Evolutionary conservation across 2,888 invertebrate species (phyloP).

Genomic region (Phaedon cochleariae): DNA sequence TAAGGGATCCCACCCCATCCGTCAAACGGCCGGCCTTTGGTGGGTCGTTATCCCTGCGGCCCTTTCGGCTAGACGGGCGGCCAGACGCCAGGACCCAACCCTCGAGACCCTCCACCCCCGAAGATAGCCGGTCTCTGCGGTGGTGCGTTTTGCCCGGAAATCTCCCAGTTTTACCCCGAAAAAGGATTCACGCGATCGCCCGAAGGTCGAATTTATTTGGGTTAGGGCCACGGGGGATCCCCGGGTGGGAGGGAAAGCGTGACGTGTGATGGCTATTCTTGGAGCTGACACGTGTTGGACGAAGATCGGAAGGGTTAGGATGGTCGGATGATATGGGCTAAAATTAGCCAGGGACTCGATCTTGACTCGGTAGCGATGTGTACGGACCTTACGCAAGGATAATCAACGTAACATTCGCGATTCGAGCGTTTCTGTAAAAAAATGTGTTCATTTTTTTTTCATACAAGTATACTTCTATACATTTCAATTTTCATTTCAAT

Average conservation of each 20-base stretch:
- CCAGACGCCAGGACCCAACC: slow-evolving; percentile 48
- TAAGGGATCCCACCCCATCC: slow-evolving; percentile 50
- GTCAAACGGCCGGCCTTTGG: slow-evolving; percentile 40
- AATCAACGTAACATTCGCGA: no score
- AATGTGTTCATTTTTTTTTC: no score
- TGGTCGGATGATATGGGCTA: no score
- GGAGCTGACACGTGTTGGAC: slow-evolving; percentile 43
- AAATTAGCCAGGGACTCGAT: no score
- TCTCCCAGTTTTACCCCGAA: slow-evolving; percentile 53
- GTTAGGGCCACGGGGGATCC: slow-evolving; percentile 48
- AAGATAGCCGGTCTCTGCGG: slow-evolving; percentile 54
- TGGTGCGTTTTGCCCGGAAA: slow-evolving; percentile 51
- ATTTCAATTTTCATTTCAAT: no score
- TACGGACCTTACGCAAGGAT: no score
- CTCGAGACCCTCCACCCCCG: slow-evolving; percentile 21
- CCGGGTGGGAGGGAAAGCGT: slow-evolving; percentile 37
- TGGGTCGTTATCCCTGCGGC: slow-evolving; percentile 40
- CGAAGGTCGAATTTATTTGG: slow-evolving; percentile 12
- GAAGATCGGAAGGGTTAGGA: neutral
- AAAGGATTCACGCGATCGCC: slow-evolving; percentile 55
- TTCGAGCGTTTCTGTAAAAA: no score
- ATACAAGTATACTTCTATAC: no score
- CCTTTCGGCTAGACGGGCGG: slow-evolving; percentile 53
- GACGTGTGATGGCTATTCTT: slow-evolving; percentile 51
- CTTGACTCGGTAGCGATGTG: no score